phyloP scores from a whole-genome alignment of 2,113 vertebrate genomes.

The Heteronetta atricapilla region DNA sequence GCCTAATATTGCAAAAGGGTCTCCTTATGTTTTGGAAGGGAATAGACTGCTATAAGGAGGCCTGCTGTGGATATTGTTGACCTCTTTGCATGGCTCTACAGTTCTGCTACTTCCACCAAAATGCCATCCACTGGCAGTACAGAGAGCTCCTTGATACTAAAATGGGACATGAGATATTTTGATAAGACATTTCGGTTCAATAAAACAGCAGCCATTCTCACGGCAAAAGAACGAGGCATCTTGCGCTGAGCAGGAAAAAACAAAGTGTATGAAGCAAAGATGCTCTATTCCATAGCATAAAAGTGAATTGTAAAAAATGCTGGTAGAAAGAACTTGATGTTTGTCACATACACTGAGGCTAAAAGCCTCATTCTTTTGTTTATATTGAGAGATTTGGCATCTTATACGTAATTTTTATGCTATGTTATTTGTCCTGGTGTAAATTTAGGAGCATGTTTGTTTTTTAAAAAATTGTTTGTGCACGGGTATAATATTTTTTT shows the following conservation, averaged over 20 bases:
- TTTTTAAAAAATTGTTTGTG: conserved; percentile 30
- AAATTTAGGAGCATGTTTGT: conserved; percentile 28
- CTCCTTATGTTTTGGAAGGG: background rate
- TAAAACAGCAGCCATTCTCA: background rate
- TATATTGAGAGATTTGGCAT: conserved; percentile 15
- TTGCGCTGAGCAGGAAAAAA: background rate
- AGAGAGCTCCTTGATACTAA: background rate
- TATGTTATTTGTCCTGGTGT: conserved; percentile 11
- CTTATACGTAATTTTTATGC: conserved; percentile 5
- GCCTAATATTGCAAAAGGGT: background rate
- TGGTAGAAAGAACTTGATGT: background rate
- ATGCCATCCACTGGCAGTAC: background rate
- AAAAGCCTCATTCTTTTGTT: conserved; percentile 9
- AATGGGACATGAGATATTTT: background rate
- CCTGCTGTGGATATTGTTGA: background rate
- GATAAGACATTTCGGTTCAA: background rate
- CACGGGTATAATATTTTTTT: conserved; percentile 23
- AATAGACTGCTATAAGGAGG: background rate
- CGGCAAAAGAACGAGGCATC: background rate
- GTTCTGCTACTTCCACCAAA: background rate
- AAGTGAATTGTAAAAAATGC: conserved; percentile 6
- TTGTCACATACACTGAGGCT: background rate
- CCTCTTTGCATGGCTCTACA: background rate
- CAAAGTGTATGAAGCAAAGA: background rate
- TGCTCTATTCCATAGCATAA: background rate